Percentiles rank a stretch among this genome's conserved stretches.
phyloP scores from a whole-genome alignment of 2,888 invertebrate genomes.

The Philopedon plagiatum region DNA sequence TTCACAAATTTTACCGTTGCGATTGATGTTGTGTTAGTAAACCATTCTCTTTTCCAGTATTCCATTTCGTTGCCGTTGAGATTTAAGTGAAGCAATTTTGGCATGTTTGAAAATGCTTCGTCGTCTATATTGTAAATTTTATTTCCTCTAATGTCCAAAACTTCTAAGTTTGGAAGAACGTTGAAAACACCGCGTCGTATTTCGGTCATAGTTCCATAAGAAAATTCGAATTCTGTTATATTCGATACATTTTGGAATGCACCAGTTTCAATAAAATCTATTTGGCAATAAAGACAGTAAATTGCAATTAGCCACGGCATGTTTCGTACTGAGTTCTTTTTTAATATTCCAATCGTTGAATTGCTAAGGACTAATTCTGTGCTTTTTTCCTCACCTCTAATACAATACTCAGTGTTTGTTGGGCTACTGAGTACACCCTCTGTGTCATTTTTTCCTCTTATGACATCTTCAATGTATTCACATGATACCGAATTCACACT shows the following conservation, averaged over 20 bases:
- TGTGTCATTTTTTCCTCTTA: constrained; percentile 24
- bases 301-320: constrained; percentile 33
- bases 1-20: constrained; percentile 54
- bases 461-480: constrained; percentile 20
- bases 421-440: constrained; percentile 13
- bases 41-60: constrained; percentile 57
- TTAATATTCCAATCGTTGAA: constrained; percentile 10
- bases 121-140: constrained; percentile 53
- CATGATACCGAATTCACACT: constrained; percentile 1
- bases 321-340: constrained; percentile 34
- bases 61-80: constrained; percentile 52
- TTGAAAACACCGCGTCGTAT: constrained; percentile 50
- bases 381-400: not conserved
- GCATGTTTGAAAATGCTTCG: constrained; percentile 53
- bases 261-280: constrained; percentile 25
- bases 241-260: constrained; percentile 48
- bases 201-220: constrained; percentile 42
- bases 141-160: constrained; percentile 53
- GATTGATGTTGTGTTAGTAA: constrained; percentile 52
- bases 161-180: constrained; percentile 48
- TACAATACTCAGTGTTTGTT: not conserved
- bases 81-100: constrained; percentile 45
- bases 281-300: constrained; percentile 24
- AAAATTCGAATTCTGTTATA: constrained; percentile 37
- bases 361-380: not conserved